phyloP scores from a whole-genome alignment of 2,797 vertebrate species.

The Mormyrops attenuatus region DNA sequence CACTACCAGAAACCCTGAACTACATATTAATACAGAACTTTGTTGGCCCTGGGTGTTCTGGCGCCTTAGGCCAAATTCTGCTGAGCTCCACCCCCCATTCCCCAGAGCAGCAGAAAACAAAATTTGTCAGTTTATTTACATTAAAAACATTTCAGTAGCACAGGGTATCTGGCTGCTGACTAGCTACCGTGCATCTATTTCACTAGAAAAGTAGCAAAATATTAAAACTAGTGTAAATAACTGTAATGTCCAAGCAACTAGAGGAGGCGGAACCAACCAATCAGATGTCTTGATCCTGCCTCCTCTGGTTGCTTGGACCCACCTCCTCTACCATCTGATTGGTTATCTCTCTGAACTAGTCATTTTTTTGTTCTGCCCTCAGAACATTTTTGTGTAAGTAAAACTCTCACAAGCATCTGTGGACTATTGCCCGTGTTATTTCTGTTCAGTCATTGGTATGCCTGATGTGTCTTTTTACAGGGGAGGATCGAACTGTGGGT shows the following conservation, averaged over 20 bases:
- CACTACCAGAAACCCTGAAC: not conserved
- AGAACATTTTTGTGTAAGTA: not conserved
- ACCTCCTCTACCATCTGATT: not conserved
- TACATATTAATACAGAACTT: not conserved
- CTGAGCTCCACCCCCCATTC: not conserved
- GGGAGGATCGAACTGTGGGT: slow-evolving; percentile 98
- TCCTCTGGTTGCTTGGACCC: not conserved
- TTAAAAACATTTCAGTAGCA: not conserved
- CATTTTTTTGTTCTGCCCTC: not conserved
- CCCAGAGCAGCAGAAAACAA: not conserved
- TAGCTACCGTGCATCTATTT: not conserved
- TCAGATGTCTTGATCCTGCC: not conserved
- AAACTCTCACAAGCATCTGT: not conserved
- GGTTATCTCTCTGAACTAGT: not conserved
- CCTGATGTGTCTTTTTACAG: slow-evolving; percentile 50
- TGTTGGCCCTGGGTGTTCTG: not conserved
- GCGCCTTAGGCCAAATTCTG: not conserved
- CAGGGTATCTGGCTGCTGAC: not conserved
- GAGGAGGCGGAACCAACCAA: not conserved
- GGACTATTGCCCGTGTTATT: not conserved
- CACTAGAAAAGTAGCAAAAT: not conserved
- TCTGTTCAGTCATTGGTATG: not conserved
- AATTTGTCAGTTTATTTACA: not conserved
- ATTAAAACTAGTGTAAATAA: not conserved
- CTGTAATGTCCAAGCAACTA: not conserved